Evolutionary conservation across 2,888 invertebrate species (phyloP).

Genomic region (Xanthia icteritia): DNA sequence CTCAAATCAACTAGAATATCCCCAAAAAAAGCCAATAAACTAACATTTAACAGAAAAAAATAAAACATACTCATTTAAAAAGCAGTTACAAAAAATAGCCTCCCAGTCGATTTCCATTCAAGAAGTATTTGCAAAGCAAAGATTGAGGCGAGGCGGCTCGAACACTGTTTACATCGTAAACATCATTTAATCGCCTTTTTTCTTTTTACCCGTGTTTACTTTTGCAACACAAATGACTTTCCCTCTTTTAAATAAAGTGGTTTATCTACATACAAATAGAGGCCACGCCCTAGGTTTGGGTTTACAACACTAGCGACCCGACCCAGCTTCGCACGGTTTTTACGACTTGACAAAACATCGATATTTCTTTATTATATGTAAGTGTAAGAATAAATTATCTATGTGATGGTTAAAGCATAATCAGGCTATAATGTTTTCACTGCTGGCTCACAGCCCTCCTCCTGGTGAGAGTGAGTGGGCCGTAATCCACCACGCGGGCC

Average conservation of each 20-base stretch:
- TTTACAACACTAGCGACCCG: conserved; percentile 24
- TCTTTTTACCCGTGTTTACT: conserved; percentile 75
- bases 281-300: conserved; percentile 39
- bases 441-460: too few relatives aligned
- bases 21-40: conserved; percentile 13
- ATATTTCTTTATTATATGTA: not conserved
- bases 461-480: too few relatives aligned
- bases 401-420: not conserved
- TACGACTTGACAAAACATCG: not conserved
- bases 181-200: conserved; percentile 84
- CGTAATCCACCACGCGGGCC: too few relatives aligned
- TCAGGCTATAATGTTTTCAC: too few relatives aligned
- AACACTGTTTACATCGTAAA: conserved; percentile 81
- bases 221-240: conserved; percentile 72
- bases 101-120: conserved; percentile 54
- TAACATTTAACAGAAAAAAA: conserved; percentile 31
- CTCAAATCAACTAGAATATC: not conserved
- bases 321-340: not conserved
- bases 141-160: conserved; percentile 74
- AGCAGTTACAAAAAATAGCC: conserved; percentile 46
- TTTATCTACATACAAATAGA: conserved; percentile 60
- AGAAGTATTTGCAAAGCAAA: conserved; percentile 78
- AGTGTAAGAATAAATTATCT: too few relatives aligned
- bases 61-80: conserved; percentile 40
- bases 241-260: conserved; percentile 68